Conservation (phyloP, 1,140 invertebrate species). For the Anastatus disparis region DNA sequence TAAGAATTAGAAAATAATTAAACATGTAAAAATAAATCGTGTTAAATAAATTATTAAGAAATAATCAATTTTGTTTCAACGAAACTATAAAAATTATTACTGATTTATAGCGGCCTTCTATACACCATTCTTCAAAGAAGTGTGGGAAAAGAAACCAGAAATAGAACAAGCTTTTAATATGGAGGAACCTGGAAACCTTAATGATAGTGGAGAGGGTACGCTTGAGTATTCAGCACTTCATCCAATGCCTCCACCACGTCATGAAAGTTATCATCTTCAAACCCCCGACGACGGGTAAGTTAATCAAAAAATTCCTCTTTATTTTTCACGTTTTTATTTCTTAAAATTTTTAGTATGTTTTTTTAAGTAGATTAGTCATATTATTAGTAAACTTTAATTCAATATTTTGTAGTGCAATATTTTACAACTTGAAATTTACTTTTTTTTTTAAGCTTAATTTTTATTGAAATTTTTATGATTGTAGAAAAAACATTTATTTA, state of each 20-base stretch:
- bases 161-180: constrained; percentile 93
- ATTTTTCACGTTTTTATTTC: too few species aligned
- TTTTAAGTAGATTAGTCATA: too few species aligned
- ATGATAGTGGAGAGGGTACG: constrained; percentile 77
- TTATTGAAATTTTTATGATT: too few species aligned
- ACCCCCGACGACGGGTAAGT: constrained; percentile 74
- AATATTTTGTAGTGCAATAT: too few species aligned
- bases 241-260: constrained; percentile 75
- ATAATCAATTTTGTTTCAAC: not conserved
- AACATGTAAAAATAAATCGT: not conserved
- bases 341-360: too few species aligned
- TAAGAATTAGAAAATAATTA: constrained; percentile 66
- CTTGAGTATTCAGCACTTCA: constrained; percentile 74
- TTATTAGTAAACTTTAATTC: too few species aligned
- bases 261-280: constrained; percentile 76
- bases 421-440: too few species aligned
- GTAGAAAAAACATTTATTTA: too few species aligned
- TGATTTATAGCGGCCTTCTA: constrained; percentile 87
- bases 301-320: constrained; percentile 44
- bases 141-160: constrained; percentile 95
- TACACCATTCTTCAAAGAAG: constrained; percentile 95
- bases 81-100: not conserved
- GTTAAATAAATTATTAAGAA: not conserved
- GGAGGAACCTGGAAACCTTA: constrained; percentile 78
- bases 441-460: not conserved